phyloP scores from a whole-genome alignment of 1,140 invertebrate species.

The Drosophila funebris region DNA sequence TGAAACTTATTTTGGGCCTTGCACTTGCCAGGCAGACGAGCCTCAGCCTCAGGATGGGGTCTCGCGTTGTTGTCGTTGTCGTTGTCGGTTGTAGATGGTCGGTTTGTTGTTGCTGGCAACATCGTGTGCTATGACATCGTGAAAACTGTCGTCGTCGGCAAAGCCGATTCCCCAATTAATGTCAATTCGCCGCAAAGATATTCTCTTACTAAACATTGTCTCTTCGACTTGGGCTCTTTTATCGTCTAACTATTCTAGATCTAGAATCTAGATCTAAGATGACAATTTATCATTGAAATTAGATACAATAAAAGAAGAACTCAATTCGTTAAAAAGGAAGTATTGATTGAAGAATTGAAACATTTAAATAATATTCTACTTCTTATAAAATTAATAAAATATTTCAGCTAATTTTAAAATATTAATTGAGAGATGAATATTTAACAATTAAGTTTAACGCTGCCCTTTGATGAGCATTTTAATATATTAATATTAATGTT shows the following conservation, averaged over 20 bases:
- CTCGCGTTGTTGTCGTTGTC: conserved; percentile 23
- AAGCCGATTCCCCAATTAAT: neutral
- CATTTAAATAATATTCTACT: no score
- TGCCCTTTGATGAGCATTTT: no score
- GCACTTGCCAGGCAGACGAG: conserved; percentile 44
- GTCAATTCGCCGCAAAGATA: conserved; percentile 33
- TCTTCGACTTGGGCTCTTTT: neutral
- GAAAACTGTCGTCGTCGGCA: neutral
- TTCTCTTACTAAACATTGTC: conserved; percentile 6
- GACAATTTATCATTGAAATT: neutral
- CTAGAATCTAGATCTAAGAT: neutral
- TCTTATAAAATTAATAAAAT: no score
- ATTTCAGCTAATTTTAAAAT: no score
- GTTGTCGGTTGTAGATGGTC: neutral
- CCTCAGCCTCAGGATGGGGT: conserved; percentile 44
- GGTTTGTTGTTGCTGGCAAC: neutral
- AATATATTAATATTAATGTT: no score
- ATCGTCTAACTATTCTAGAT: neutral
- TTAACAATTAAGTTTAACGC: no score
- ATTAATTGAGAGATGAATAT: no score
- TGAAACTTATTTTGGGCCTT: conserved; percentile 63
- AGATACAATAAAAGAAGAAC: no score
- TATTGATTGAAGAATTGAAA: no score
- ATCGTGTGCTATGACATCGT: conserved; percentile 2
- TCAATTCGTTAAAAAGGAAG: neutral